Evolutionary conservation across 2,888 invertebrate genomes (phyloP), one percentile per base, ranked within the genome.

Genomic region (Aspidiotus destructor): DNA sequence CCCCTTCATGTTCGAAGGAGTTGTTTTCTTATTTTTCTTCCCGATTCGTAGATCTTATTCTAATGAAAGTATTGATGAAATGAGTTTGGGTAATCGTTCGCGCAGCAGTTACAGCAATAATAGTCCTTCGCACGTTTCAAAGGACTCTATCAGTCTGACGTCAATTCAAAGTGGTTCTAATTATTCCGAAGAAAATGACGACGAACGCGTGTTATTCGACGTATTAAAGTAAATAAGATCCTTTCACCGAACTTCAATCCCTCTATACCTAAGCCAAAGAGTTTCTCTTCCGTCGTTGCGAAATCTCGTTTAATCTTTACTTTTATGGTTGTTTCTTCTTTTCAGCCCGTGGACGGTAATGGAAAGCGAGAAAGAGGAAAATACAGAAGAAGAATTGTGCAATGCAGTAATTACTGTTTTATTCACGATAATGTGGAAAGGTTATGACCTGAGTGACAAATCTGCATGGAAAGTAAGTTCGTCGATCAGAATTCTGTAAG

Each of bases 381-480:
- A 81, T 72, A 78, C 76, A 70, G 81, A 82, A 69, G 83, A 84
- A 71, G 83, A 84, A 73, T 75, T 85, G 60, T 81, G 82, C 41
- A 82, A 83, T 74, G 76, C 83, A 69, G 79, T 84, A 9, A 79
- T 82, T 1, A 81, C 83, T 72, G 79, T 82, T 60, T 74, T 84
- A 52, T 81, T 82, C 72, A 82, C 82, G 9, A 76, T 85, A 0
- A 79, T 84, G 74, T 84, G 84, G 84, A 80, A 82, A 71, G 84
- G 84, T 15, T 79, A 84, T 17, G 79, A 81, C 67, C 82, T 82
- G 60, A 81, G 81, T 40, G 79, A 79, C 73, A 78, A 79, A 40
- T 78, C 80, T 13, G 80, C 81, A 44, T 85, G 84, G 84, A 82
- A 80, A 77, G 81, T 80, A 73, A 72, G 70, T 71, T 60, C 11